Evolutionary conservation across 2,113 vertebrate species (phyloP), one percentile per base, ranked within the genome.

Genomic region (Mesoclemmys tuberculata): DNA sequence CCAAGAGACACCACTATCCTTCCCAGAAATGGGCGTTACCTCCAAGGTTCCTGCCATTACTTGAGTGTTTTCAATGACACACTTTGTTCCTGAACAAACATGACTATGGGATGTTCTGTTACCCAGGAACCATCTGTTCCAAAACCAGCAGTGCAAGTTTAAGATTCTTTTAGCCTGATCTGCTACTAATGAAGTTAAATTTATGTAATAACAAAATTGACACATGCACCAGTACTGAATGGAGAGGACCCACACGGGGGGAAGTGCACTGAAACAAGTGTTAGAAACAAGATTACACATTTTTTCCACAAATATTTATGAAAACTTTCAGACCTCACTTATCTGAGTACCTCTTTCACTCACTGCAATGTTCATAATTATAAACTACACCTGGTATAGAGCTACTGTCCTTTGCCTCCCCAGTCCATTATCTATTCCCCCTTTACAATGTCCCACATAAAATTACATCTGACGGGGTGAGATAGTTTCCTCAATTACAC

Each of bases 31-130:
- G 71, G 64, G 71, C 46, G 64, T 48, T 85, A 19, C 81, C 86
- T 88, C 55, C 85, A 55, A 87, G 10, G 52, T 90, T 87, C 85
- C 74, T 88, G 77, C 52, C 85, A 49, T 79, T 74, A 93, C 78
- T 71, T 75, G 19, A 51, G 71, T 82, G 56, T 88, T 95, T 95
- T 81, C 94, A 95, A 88, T 85, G 91, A 68, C 58, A 56, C 16
- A 0, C 58, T 84, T 93, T 79, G 83, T 41, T 95, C 92, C 91
- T 77, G 85, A 95, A 90, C 90, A 95, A 97, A 93, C 77, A 87
- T 44, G 31, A 87, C 92, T 26, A 27, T 82, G 46, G 84, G 82
- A 93, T 82, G 85, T 89, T 84, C 90, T 94, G 89, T 84, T 91
- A 82, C 61, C 87, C 77, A 90, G 54, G 89, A 91, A 87, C 91